Conservation (phyloP, 2,113 vertebrate species). For the Notothenia coriiceps region DNA sequence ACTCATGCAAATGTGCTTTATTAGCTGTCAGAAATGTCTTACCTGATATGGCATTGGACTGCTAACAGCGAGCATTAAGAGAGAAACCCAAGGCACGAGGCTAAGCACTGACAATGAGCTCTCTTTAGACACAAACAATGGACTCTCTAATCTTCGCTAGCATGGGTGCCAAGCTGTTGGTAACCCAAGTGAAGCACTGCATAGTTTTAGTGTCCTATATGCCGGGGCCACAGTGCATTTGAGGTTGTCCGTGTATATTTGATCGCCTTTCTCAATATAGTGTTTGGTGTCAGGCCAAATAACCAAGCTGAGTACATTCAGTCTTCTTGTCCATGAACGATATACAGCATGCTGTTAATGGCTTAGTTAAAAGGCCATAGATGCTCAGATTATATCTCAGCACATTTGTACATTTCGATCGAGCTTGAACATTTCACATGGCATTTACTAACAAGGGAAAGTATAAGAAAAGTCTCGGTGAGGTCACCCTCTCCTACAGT, state of each 20-base stretch:
- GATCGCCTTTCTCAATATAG: not conserved
- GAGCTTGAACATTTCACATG: constrained; percentile 18
- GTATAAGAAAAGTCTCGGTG: constrained; percentile 6
- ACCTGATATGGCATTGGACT: not conserved
- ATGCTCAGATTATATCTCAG: not conserved
- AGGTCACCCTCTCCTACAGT: constrained; percentile 70
- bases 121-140: constrained; percentile 43
- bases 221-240: constrained; percentile 17
- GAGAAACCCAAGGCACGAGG: constrained; percentile 15
- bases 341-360: not conserved
- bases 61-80: constrained; percentile 21
- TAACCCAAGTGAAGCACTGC: constrained; percentile 36
- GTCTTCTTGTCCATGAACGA: not conserved
- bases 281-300: not conserved
- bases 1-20: not conserved
- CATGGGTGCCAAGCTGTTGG: constrained; percentile 26
- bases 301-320: constrained; percentile 17
- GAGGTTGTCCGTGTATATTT: constrained; percentile 28
- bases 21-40: not conserved
- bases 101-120: constrained; percentile 34
- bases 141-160: constrained; percentile 31
- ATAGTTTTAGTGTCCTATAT: constrained; percentile 19
- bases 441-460: constrained; percentile 44
- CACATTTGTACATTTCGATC: constrained; percentile 20
- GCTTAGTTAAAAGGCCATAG: constrained; percentile 15